A percentile compares a stretch with the other conserved stretches of the same genome.
These are phyloP conservation scores for Fopius arisanus DNA, from an alignment of 1,140 invertebrate species.

Conservation along the genomic window DNA sequence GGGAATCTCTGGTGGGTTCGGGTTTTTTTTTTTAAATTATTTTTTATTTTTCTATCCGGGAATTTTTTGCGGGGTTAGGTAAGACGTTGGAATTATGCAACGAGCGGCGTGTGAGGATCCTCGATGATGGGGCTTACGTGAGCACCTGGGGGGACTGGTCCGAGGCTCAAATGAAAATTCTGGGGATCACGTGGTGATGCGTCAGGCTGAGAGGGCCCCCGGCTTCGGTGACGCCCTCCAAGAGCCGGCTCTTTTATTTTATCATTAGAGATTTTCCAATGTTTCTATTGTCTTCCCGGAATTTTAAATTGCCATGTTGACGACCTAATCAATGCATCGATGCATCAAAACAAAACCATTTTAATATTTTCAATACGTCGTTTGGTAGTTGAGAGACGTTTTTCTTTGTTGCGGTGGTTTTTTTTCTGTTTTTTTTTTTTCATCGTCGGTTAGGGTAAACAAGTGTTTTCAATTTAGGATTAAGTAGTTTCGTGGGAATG, in stretches of 20 bases:
- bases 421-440: too few relatives aligned
- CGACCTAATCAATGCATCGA: too few relatives aligned
- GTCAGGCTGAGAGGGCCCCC: conserved; percentile 25
- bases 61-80: background rate
- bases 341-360: too few relatives aligned
- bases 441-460: too few relatives aligned
- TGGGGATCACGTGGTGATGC: conserved; percentile 54
- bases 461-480: too few relatives aligned
- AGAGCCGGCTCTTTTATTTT: conserved; percentile 16
- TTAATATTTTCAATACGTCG: too few relatives aligned
- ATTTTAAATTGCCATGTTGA: background rate
- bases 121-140: background rate
- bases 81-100: conserved; percentile 50
- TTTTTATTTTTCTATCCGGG: background rate
- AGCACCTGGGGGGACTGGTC: background rate
- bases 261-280: background rate
- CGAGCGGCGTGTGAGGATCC: conserved; percentile 24
- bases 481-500: too few relatives aligned
- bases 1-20: too few relatives aligned
- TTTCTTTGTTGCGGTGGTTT: too few relatives aligned
- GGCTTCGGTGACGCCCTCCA: conserved; percentile 19
- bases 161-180: background rate
- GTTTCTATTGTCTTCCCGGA: background rate
- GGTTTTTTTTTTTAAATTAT: background rate
- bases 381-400: too few relatives aligned